Evolutionary conservation across 92 coral and sea anemone species (phyloP).

Genomic region (Diadumene lineata): DNA sequence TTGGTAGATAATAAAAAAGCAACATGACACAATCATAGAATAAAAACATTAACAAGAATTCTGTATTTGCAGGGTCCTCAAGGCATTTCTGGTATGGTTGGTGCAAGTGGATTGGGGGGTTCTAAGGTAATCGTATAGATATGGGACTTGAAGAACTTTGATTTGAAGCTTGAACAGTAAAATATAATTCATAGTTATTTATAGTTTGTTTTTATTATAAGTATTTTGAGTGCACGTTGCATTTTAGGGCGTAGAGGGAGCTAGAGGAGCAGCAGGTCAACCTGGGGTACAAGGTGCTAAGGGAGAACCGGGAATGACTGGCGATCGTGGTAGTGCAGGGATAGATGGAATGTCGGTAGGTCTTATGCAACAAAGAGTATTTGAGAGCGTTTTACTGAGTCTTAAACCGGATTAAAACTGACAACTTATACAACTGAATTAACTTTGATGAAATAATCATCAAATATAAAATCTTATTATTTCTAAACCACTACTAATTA

Average conservation of each 20-base stretch:
- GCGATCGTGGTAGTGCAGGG: constrained; percentile 17
- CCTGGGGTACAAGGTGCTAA: constrained; percentile 43
- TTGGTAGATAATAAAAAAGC: too few relatives aligned
- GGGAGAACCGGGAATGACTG: constrained; percentile 44
- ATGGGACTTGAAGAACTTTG: too few relatives aligned
- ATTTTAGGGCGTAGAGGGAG: constrained; percentile 49
- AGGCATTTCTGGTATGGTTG: constrained; percentile 49
- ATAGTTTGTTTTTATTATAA: neutral
- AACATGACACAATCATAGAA: too few relatives aligned
- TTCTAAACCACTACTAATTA: too few relatives aligned
- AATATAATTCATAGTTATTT: neutral
- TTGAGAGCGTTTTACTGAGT: too few relatives aligned
- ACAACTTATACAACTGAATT: too few relatives aligned
- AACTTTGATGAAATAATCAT: too few relatives aligned
- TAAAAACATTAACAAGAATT: neutral
- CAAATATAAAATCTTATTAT: too few relatives aligned
- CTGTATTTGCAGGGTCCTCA: constrained; percentile 41
- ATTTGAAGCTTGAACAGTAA: neutral
- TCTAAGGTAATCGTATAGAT: constrained; percentile 27
- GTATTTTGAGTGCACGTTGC: neutral
- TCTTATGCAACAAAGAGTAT: too few relatives aligned
- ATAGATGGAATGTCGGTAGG: constrained; percentile 17
- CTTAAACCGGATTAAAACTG: too few relatives aligned
- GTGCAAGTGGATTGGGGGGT: constrained; percentile 47
- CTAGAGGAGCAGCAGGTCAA: constrained; percentile 35